Percentiles rank a stretch among this genome's conserved stretches.
Conservation (phyloP, 2,888 invertebrate genomes). For the Neoascia interrupta region DNA sequence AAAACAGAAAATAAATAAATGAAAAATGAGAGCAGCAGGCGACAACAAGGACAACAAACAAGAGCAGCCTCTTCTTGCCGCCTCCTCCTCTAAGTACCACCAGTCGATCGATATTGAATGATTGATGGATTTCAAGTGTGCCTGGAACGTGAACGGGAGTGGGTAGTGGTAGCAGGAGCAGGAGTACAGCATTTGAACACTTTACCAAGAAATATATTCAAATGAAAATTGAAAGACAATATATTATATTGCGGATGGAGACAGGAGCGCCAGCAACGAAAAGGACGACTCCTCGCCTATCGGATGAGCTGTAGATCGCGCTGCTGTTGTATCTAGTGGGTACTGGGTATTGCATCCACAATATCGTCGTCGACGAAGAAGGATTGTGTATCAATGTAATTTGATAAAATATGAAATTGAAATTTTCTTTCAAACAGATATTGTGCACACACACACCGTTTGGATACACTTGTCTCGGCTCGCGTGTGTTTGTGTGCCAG, state of each 20-base stretch:
- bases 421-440: slow-evolving; percentile 58
- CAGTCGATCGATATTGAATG: slow-evolving; percentile 67
- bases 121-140: slow-evolving; percentile 66
- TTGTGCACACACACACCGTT: slow-evolving; percentile 9
- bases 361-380: slow-evolving; percentile 46
- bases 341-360: slow-evolving; percentile 1
- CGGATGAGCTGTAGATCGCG: slow-evolving; percentile 21
- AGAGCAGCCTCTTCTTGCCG: not conserved
- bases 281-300: slow-evolving; percentile 22
- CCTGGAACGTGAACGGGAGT: too few relatives aligned
- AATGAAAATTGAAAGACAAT: slow-evolving; percentile 69
- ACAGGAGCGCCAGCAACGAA: slow-evolving; percentile 15
- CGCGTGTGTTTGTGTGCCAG: slow-evolving; percentile 1
- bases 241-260: slow-evolving; percentile 63
- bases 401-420: slow-evolving; percentile 70
- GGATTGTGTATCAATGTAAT: slow-evolving; percentile 68
- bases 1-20: slow-evolving; percentile 66
- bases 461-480: slow-evolving; percentile 12
- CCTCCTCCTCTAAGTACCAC: not conserved
- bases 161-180: not conserved
- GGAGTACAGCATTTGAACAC: slow-evolving; percentile 47
- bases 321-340: too few relatives aligned
- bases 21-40: slow-evolving; percentile 75
- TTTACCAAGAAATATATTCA: slow-evolving; percentile 63
- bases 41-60: slow-evolving; percentile 71